phyloP scores from a whole-genome alignment of 2,113 vertebrate genomes.

The Salminus brasiliensis region DNA sequence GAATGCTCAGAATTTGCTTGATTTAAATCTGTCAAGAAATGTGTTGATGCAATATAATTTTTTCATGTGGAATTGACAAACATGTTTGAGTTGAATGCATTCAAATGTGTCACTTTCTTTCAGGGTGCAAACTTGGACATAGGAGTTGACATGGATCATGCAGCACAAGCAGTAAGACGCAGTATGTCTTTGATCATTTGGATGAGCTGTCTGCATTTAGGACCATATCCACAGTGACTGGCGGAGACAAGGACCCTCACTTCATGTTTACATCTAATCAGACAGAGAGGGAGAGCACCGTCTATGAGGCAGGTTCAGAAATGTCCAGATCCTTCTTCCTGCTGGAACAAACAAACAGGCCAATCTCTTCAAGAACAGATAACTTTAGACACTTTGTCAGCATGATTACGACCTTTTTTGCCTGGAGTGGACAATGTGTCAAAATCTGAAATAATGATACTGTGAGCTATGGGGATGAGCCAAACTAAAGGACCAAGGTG shows the following conservation, averaged over 20 bases:
- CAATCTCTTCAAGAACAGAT: neutral
- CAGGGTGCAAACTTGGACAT: no score
- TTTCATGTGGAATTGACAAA: no score
- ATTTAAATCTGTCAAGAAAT: no score
- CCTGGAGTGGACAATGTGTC: conserved; percentile 6
- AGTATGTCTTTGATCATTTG: conserved; percentile 36
- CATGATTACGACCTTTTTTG: conserved; percentile 1
- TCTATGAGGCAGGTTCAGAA: neutral
- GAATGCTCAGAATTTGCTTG: no score
- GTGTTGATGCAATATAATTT: no score
- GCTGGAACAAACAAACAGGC: no score
- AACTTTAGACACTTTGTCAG: conserved; percentile 35
- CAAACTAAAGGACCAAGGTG: neutral
- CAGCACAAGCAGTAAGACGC: conserved; percentile 7
- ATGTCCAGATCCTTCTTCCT: conserved; percentile 12
- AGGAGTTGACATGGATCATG: conserved; percentile 6
- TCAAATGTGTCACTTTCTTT: no score
- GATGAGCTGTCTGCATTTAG: conserved; percentile 1
- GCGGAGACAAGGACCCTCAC: conserved; percentile 8
- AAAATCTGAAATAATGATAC: conserved; percentile 36
- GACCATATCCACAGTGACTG: neutral
- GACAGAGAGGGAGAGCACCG: neutral
- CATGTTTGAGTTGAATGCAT: no score
- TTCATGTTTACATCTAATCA: conserved; percentile 19
- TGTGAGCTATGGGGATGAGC: neutral